Conservation (phyloP, 2,797 vertebrate species). For the Gymnothorax reevesii region DNA sequence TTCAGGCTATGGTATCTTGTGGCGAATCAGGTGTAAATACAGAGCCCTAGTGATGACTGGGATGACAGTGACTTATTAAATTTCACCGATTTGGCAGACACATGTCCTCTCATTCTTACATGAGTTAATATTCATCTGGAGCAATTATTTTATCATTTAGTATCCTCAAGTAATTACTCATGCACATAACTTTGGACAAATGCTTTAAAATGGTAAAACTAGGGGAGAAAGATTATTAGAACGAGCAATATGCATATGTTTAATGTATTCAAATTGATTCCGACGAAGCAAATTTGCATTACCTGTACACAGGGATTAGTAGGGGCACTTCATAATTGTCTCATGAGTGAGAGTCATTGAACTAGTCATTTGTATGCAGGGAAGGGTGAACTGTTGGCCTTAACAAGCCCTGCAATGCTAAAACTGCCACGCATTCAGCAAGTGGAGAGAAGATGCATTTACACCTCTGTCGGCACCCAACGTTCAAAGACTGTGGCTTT, state of each 20-base stretch:
- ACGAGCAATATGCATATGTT: background rate
- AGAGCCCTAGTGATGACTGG: background rate
- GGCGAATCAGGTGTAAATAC: background rate
- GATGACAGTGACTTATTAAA: background rate
- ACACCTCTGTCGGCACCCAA: background rate
- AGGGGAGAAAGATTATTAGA: background rate
- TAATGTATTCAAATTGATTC: slow-evolving; percentile 26
- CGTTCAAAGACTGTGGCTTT: background rate
- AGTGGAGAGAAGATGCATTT: background rate
- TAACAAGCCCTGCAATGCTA: background rate
- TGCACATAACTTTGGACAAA: background rate
- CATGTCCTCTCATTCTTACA: background rate
- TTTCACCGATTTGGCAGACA: background rate
- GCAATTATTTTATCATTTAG: background rate
- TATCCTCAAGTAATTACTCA: background rate
- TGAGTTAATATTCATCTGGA: background rate
- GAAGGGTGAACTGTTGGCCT: slow-evolving; percentile 4
- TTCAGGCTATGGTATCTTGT: background rate
- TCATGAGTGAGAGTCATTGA: slow-evolving; percentile 9
- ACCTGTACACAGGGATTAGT: background rate
- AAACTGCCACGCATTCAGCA: background rate
- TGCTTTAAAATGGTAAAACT: background rate
- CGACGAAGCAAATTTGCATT: slow-evolving; percentile 13
- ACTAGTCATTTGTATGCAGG: slow-evolving; percentile 16
- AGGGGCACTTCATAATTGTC: slow-evolving; percentile 20